Evolutionary conservation across 2,797 vertebrate genomes (phyloP), one percentile per base, ranked within the genome.

Genomic region (Phaenicophaeus curvirostris): DNA sequence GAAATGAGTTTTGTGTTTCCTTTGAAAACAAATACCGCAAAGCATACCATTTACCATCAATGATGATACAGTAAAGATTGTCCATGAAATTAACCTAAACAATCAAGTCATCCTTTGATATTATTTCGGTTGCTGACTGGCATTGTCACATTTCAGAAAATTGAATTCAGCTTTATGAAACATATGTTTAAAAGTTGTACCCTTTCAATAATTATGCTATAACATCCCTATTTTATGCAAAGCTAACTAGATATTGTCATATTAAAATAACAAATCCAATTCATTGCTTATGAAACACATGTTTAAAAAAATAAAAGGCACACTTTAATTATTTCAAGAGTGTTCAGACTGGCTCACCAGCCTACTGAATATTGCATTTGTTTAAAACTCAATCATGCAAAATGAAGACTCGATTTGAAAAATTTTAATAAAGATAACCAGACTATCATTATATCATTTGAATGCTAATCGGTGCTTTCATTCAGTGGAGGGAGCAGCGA

Each of bases 391-490:
- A 99, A 99, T 99, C 99, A 99, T 98, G 98, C 98, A 99, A 99
- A 99, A 99, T 99, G 99, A 99, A 99, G 99, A 99, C 99, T 99
- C 98, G 98, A 99, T 99, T 99, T 99, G 99, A 99, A 98, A 99
- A 98, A 98, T 99, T 99, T 99, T 99, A 99, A 99, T 99, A 99
- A 99, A 99, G 99, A 99, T 99, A 99, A 99, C 99, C 99, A 98
- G 98, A 98, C 98, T 99, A 99, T 99, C 99, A 99, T 99, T 98
- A 98, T 99, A 99, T 99, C 99, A 98, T 99, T 98, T 98, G 99
- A 99, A 99, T 99, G 99, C 99, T 99, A 99, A 99, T 99, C 98
- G 98, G 97, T 96, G 96, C 98, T 98, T 99, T 99, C 98, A 99
- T 99, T 99, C 98, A 97, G 98, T 95, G 95, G 97, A 96, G 96